phyloP scores from a whole-genome alignment of 2,797 vertebrate genomes.

The Eurystomus glaucurus region DNA sequence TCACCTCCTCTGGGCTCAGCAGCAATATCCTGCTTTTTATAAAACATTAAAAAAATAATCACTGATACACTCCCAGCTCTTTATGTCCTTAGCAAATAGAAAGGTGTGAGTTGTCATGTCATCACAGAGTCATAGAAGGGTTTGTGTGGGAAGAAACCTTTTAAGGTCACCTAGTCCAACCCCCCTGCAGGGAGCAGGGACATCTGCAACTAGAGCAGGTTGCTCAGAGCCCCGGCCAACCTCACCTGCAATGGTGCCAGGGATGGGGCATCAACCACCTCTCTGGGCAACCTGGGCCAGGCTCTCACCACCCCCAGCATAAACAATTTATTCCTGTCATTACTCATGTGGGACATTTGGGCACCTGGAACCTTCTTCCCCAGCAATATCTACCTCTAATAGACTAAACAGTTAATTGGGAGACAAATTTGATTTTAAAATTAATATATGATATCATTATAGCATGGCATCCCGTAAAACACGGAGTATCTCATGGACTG shows the following conservation, averaged over 20 bases:
- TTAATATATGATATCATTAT: background rate
- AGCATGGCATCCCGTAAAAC: background rate
- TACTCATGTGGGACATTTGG: background rate
- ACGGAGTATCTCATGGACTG: background rate
- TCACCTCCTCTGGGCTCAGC: background rate
- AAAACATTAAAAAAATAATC: too few species aligned
- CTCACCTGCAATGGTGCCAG: background rate
- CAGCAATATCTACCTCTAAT: background rate
- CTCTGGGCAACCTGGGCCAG: background rate
- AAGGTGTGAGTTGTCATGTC: fast-evolving
- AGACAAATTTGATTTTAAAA: background rate
- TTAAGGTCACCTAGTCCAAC: background rate
- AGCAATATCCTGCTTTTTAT: background rate
- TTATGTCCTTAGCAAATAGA: background rate
- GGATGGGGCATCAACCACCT: background rate
- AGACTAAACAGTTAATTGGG: background rate
- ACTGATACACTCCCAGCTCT: background rate
- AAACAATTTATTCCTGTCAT: background rate
- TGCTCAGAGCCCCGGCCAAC: background rate
- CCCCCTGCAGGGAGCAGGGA: background rate
- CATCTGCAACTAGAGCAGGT: background rate
- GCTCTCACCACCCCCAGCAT: background rate
- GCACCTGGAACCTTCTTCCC: background rate
- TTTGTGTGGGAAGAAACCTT: background rate
- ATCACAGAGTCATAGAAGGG: background rate